phyloP scores from a whole-genome alignment of 2,888 invertebrate genomes.

The Heliothis peltigera region DNA sequence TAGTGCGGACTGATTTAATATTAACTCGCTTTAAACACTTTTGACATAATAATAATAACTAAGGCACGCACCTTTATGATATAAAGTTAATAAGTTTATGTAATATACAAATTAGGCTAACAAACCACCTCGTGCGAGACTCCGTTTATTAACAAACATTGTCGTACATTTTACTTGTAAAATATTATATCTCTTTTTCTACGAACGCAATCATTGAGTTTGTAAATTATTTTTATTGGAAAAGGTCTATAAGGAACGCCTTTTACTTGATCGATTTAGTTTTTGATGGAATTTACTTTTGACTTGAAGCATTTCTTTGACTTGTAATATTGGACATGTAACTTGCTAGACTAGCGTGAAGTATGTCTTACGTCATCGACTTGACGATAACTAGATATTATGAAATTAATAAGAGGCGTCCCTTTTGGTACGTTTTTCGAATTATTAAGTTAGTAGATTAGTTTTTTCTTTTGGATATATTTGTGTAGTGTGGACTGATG shows the following conservation, averaged over 20 bases:
- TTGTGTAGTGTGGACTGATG: constrained; percentile 74
- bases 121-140: constrained; percentile 46
- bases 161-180: constrained; percentile 78
- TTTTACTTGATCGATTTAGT: constrained; percentile 53
- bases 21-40: constrained; percentile 48
- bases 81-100: constrained; percentile 53
- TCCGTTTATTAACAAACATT: constrained; percentile 66
- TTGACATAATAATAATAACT: constrained; percentile 57
- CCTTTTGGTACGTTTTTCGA: constrained; percentile 75
- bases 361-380: constrained; percentile 29
- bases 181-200: constrained; percentile 83
- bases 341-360: constrained; percentile 21
- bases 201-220: constrained; percentile 86
- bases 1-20: constrained; percentile 58
- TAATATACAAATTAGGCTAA: constrained; percentile 59
- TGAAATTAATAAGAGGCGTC: constrained; percentile 56
- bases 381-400: constrained; percentile 54
- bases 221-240: constrained; percentile 82
- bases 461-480: constrained; percentile 78
- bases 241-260: constrained; percentile 73
- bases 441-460: constrained; percentile 76
- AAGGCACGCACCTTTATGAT: constrained; percentile 55
- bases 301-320: constrained; percentile 45
- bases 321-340: constrained; percentile 40
- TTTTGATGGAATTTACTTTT: constrained; percentile 58